A percentile compares a stretch with the other conserved stretches of the same genome.
Conservation (phyloP, 2,888 invertebrate species). For the Harpalus rubripes region DNA sequence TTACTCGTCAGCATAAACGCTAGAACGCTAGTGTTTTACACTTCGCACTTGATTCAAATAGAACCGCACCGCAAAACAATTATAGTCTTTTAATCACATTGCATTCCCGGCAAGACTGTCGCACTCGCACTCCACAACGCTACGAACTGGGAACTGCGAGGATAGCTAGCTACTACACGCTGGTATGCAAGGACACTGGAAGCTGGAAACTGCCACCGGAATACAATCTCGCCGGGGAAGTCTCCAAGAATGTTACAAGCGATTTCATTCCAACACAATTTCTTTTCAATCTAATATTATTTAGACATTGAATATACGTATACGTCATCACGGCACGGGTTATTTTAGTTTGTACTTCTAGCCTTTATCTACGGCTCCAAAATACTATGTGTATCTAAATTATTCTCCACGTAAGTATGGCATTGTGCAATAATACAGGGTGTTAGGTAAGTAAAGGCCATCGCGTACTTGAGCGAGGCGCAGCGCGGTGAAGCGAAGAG, state of each 20-base stretch:
- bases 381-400: no score
- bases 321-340: not conserved
- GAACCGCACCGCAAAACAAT: slow-evolving; percentile 75
- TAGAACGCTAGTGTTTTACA: slow-evolving; percentile 55
- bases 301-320: slow-evolving; percentile 29
- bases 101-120: slow-evolving; percentile 75
- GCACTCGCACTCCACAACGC: slow-evolving; percentile 18
- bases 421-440: no score
- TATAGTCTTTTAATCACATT: slow-evolving; percentile 77
- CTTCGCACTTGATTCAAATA: slow-evolving; percentile 64
- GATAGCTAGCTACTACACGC: slow-evolving; percentile 7
- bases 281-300: slow-evolving; percentile 52
- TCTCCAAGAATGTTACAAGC: slow-evolving; percentile 51
- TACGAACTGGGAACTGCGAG: slow-evolving; percentile 4
- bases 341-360: no score
- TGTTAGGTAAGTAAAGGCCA: no score
- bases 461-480: no score
- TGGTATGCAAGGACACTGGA: slow-evolving; percentile 27
- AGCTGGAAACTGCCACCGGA: slow-evolving; percentile 18
- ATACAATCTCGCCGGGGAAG: slow-evolving; percentile 34
- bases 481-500: no score
- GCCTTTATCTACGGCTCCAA: no score
- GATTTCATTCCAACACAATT: slow-evolving; percentile 52
- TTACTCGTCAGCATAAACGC: slow-evolving; percentile 57
- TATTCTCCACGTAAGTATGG: no score